Base-by-base conservation (phyloP, 2,113 vertebrate genomes). In the Engystomops pustulosus region DNA sequence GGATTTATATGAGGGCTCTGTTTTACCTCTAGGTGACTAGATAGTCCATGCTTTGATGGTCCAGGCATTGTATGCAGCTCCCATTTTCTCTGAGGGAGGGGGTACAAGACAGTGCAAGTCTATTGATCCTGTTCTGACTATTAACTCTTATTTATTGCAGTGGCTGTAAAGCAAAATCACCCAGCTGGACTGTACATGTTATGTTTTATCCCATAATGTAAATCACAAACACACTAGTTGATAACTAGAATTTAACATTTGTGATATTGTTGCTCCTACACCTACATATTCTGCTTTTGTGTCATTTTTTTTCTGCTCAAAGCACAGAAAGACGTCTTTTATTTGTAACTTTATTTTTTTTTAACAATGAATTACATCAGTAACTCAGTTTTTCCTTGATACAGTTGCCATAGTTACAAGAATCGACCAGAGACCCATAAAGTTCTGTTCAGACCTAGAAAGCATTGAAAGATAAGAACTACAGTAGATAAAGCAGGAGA, bases 331-430 rank as follows among this genome's bases (percentile, higher is more conserved):
- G 60, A 65, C 27, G 11, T 65, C 62, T 67, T 18, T 32, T 18
- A 60, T 62, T 32, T 62, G 27, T 62, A 62, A 62, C 62, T 67
- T 67, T 18, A 2, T 65, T 55, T 55, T 55, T 55, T 41, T 65
- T 60, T 6, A 67, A 67, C 62, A 67, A 67, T 36, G 32, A 67
- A 36, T 67, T 34, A 34, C 32, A 67, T 67, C 30, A 67, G 7
- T 36, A 30, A 65, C 18, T 32, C 6, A 32, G 23, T 30, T 36
- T 67, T 36, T 67, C 8, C 62, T 17, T 36, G 17, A 67, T 36
- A 15, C 32, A 67, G 62, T 67, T 67, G 5, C 62, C 32, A 67
- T 34, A 9, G 62, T 67, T 67, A 67, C 32, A 36, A 67, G 30
- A 20, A 67, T 36, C 8, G 6, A 67, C 62, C 17, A 67, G 62